A percentile compares a stretch with the other conserved stretches of the same genome.
These are phyloP conservation scores for Octodonta nipae DNA, from an alignment of 2,888 invertebrate genomes.

Conservation along the genomic window DNA sequence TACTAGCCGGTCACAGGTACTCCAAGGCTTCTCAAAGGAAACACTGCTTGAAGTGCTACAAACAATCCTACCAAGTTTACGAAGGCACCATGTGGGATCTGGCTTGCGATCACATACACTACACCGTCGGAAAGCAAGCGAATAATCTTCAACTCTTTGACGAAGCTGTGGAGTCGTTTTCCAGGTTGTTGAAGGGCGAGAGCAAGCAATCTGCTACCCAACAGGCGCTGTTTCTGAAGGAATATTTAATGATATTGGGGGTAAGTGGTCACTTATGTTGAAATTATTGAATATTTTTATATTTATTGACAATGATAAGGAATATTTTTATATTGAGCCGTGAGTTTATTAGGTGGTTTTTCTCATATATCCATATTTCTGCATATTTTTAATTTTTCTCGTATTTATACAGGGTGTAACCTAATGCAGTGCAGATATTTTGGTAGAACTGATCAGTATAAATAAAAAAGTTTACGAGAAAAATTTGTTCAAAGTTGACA, in stretches of 20 bases:
- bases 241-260: conserved; percentile 75
- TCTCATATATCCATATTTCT: no score
- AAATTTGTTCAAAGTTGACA: no score
- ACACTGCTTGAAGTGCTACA: conserved; percentile 84
- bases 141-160: conserved; percentile 60
- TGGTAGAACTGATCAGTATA: no score
- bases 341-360: no score
- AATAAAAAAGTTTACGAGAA: no score
- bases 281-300: background rate
- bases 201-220: conserved; percentile 59
- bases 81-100: conserved; percentile 73
- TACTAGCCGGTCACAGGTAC: conserved; percentile 88
- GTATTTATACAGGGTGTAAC: no score
- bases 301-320: no score
- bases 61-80: conserved; percentile 71
- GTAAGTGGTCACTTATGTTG: conserved; percentile 36
- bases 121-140: conserved; percentile 83
- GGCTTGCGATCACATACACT: conserved; percentile 91
- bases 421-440: no score
- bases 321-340: no score
- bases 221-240: conserved; percentile 70
- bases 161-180: conserved; percentile 62
- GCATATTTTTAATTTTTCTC: no score
- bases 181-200: conserved; percentile 57
- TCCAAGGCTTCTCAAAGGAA: conserved; percentile 84